Percentiles rank a stretch among this genome's conserved stretches.
Conservation (phyloP, 2,888 invertebrate genomes). For the Eupithecia centaureata region DNA sequence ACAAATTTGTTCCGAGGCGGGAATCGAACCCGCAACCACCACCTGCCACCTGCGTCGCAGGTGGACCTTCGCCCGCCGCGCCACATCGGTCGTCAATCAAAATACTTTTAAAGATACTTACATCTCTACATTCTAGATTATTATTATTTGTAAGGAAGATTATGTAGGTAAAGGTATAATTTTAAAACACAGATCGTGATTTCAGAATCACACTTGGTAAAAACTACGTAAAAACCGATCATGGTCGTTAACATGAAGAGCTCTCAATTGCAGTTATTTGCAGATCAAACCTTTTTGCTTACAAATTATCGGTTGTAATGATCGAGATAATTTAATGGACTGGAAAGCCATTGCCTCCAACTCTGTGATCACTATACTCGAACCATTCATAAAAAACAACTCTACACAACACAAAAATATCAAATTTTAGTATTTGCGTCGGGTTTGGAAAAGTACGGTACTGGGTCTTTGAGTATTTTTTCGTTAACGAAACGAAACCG, state of each 20-base stretch:
- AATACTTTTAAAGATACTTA: too few species aligned
- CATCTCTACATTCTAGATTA: conserved; percentile 1
- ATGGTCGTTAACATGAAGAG: conserved; percentile 34
- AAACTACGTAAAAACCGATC: conserved; percentile 37
- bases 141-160: background rate
- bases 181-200: conserved; percentile 17
- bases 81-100: too few species aligned
- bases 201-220: conserved; percentile 31
- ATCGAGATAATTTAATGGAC: conserved; percentile 34
- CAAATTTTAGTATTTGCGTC: too few species aligned
- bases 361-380: conserved; percentile 26
- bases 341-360: conserved; percentile 30
- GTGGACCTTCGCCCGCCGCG: too few species aligned
- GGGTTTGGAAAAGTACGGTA: too few species aligned
- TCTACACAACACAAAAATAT: too few species aligned
- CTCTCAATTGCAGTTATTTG: conserved; percentile 42
- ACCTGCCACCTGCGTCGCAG: too few species aligned
- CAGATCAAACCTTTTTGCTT: conserved; percentile 42
- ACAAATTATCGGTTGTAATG: conserved; percentile 22
- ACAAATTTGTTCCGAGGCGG: too few species aligned
- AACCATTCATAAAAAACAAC: too few species aligned
- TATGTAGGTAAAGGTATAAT: conserved; percentile 7
- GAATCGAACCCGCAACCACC: too few species aligned
- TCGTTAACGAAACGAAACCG: too few species aligned
- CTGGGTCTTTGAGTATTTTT: too few species aligned